Conservation (phyloP, 2,888 invertebrate genomes). For the Pristionchus mayeri region DNA sequence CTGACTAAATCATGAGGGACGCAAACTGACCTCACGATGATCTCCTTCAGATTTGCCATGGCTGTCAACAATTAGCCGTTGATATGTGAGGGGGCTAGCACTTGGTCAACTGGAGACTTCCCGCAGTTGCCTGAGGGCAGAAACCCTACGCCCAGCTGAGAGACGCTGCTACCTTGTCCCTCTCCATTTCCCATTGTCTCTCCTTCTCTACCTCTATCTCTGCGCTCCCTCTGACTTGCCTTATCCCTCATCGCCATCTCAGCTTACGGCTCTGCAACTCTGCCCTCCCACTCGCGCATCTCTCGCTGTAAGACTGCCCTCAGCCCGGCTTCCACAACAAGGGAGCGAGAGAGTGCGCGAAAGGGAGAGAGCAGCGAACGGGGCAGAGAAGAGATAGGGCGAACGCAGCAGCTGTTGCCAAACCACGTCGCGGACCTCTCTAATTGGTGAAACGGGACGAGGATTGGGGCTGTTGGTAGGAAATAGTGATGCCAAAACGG, state of each 20-base stretch:
- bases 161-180: neutral
- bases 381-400: neutral
- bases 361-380: neutral
- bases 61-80: neutral
- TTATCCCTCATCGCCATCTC: too few species aligned
- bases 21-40: slow-evolving; percentile 25
- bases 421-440: too few species aligned
- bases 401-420: neutral
- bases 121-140: neutral
- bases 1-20: too few species aligned
- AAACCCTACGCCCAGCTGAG: neutral
- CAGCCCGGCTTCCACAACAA: slow-evolving; percentile 27
- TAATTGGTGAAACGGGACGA: neutral
- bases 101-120: neutral
- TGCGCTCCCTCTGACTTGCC: neutral
- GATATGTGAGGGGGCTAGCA: neutral
- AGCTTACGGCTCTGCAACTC: slow-evolving; percentile 32
- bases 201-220: neutral
- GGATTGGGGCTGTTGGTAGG: too few species aligned
- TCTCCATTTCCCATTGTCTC: neutral
- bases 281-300: neutral
- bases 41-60: slow-evolving; percentile 43
- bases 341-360: neutral
- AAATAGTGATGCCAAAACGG: too few species aligned
- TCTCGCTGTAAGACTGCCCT: neutral